Base-by-base conservation (phyloP, 2,113 vertebrate species). In the Coregonus clupeaformis region DNA sequence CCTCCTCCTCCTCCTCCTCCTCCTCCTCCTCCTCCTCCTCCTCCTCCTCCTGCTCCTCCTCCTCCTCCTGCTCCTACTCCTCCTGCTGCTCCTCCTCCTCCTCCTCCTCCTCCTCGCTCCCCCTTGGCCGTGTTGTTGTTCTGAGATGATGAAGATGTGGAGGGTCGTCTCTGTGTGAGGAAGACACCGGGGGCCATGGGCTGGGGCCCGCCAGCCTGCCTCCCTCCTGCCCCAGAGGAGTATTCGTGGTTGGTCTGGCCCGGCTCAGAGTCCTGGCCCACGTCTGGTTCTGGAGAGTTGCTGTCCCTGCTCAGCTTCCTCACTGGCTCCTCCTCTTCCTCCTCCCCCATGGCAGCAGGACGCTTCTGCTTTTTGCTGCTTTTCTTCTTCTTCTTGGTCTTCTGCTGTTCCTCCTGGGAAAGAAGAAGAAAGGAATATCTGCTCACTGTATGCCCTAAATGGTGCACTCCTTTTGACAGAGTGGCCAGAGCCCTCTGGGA, bases 171-270 rank as follows among this genome's bases (percentile, higher is more conserved):
- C 90, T 97, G 96, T 72, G 94, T 95, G 82, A 99, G 96, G 86
- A 99, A 99, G 71, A 98, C 96, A 71, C 96, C 98, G 0, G 98
- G 97, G 3, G 96, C 97, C 96, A 97, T 97, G 82, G 97, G 96
- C 90, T 96, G 95, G 0, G 94, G 91, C 68, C 95, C 90, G 9
- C 92, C 93, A 72, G 93, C 92, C 0, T 92, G 91, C 84, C 95
- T 96, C 20, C 30, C 30, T 80, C 93, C 85, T 1, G 94, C 90
- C 76, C 94, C 94, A 1, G 93, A 93, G 24, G 92, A 95, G 87
- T 97, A 97, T 87, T 99, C 97, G 0, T 96, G 95, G 88, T 98
- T 96, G 1, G 94, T 93, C 86, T 95, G 91, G 91, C 94, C 49
- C 0, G 96, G 90, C 94, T 52, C 95, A 22, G 18, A 11, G 79